Evolutionary conservation across 2,113 vertebrate species (phyloP), one percentile per base, ranked within the genome.

Genomic region (Podarcis cretensis): DNA sequence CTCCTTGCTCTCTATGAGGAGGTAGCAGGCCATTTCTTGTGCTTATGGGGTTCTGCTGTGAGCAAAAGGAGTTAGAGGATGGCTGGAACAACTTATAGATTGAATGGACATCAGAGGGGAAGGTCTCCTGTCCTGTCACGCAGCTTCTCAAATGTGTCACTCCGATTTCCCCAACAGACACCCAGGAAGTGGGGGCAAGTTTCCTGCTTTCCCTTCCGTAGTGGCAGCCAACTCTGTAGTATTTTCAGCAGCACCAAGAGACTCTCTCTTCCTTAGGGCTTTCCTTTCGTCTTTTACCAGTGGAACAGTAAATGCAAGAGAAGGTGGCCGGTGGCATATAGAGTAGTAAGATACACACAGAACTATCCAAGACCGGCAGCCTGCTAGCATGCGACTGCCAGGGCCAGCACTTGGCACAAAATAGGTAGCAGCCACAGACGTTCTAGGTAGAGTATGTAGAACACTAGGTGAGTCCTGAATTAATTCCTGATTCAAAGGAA

Each of bases 401-500:
- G 81, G 84, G 9, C 1, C 13, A 2, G 78, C 12, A 87, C 30
- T 88, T 87, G 92, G 93, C 94, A 89, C 83, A 25, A 92, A 84
- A 85, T 0, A 5, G 87, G 89, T 74, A 78, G 93, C 92, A 92
- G 93, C 90, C 30, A 87, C 86, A 91, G 89, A 87, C 89, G 82
- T 94, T 93, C 0, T 1, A 37, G 79, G 43, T 63, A 83, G 1
- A 37, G 16, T 20, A 0, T 0, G 80, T 71, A 37, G 0, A 94
- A 94, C 92, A 68, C 84, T 16, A 77, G 91, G 32, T 4, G 89
- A 92, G 91, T 95, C 89, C 90, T 81, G 91, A 48, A 57, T 77
- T 27, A 85, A 57, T 91, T 87, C 86, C 87, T 73, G 88, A 65
- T 90, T 90, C 65, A 63, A 94, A 57, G 85, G 77, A 79, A 76